A percentile compares a stretch with the other conserved stretches of the same genome.
phyloP scores from a whole-genome alignment of 2,797 vertebrate species.

The Cryptoprocta ferox region DNA sequence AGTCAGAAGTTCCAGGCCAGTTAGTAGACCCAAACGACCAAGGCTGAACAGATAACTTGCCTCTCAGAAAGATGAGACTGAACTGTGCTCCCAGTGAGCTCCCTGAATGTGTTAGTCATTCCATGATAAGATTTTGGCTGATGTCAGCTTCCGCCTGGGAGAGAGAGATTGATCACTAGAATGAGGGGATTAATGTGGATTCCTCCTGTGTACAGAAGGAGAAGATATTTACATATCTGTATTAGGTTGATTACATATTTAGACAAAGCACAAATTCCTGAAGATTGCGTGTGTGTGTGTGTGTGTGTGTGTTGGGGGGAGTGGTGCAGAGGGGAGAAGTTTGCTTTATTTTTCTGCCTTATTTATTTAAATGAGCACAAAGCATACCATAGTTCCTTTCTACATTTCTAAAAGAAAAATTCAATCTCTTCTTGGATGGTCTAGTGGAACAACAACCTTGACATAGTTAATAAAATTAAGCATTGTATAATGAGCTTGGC shows the following conservation, averaged over 20 bases:
- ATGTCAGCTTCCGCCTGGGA: not conserved
- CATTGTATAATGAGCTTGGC: slow-evolving; percentile 36
- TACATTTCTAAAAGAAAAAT: slow-evolving; percentile 61
- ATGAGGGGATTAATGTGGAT: not conserved
- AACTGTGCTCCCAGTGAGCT: not conserved
- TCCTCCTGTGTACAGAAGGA: not conserved
- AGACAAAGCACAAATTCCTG: not conserved
- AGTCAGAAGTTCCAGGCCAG: not conserved
- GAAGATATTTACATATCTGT: not conserved
- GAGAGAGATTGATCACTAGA: not conserved
- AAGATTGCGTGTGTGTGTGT: not conserved
- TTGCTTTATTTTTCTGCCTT: slow-evolving; percentile 46
- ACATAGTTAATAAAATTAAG: slow-evolving; percentile 64
- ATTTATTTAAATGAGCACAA: slow-evolving; percentile 39
- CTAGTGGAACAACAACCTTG: slow-evolving; percentile 43
- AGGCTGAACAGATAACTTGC: not conserved
- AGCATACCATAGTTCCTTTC: slow-evolving; percentile 18
- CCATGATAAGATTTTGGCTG: not conserved
- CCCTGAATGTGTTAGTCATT: not conserved
- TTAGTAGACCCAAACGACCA: not conserved
- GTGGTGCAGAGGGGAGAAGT: not conserved
- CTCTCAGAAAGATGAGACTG: not conserved
- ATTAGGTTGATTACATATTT: slow-evolving; percentile 32
- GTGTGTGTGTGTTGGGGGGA: not conserved
- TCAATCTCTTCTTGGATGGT: slow-evolving; percentile 32